phyloP scores from a whole-genome alignment of 2,888 invertebrate genomes.

The Parelbella ahira region DNA sequence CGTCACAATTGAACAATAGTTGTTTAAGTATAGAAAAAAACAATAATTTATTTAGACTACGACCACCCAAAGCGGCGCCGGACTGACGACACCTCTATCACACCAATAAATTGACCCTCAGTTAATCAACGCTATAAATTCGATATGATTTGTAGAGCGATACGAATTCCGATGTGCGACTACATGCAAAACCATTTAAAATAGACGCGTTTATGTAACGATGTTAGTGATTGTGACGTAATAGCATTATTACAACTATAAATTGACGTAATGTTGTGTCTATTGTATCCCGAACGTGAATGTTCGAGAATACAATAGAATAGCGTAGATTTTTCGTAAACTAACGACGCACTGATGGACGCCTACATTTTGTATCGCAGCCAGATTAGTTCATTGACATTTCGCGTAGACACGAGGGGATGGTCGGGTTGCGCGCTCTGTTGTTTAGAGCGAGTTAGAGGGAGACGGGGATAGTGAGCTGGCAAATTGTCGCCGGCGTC shows the following conservation, averaged over 20 bases:
- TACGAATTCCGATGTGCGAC: too few relatives aligned
- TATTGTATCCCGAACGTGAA: too few relatives aligned
- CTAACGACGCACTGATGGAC: slow-evolving; percentile 41
- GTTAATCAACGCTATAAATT: slow-evolving; percentile 1
- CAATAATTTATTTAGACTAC: neutral
- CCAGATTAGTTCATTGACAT: slow-evolving; percentile 76
- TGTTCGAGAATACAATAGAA: too few relatives aligned
- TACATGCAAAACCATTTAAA: too few relatives aligned
- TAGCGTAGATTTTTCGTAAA: slow-evolving; percentile 44
- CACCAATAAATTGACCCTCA: neutral
- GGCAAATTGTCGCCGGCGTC: slow-evolving; percentile 62
- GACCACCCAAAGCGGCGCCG: neutral
- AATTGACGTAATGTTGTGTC: too few relatives aligned
- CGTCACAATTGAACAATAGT: too few relatives aligned
- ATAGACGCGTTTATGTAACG: too few relatives aligned
- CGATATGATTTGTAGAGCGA: neutral
- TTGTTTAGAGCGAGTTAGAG: slow-evolving; percentile 34
- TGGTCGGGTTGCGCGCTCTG: slow-evolving; percentile 40
- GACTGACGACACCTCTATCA: neutral
- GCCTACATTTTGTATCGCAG: slow-evolving; percentile 54
- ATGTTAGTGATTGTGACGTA: too few relatives aligned
- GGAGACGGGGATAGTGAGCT: slow-evolving; percentile 42
- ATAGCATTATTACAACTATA: too few relatives aligned
- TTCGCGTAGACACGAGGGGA: slow-evolving; percentile 55
- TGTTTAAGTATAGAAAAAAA: neutral